These are phyloP conservation scores for Tuberolachnus salignus DNA, from an alignment of 2,888 invertebrate genomes.

Conservation along the genomic window DNA sequence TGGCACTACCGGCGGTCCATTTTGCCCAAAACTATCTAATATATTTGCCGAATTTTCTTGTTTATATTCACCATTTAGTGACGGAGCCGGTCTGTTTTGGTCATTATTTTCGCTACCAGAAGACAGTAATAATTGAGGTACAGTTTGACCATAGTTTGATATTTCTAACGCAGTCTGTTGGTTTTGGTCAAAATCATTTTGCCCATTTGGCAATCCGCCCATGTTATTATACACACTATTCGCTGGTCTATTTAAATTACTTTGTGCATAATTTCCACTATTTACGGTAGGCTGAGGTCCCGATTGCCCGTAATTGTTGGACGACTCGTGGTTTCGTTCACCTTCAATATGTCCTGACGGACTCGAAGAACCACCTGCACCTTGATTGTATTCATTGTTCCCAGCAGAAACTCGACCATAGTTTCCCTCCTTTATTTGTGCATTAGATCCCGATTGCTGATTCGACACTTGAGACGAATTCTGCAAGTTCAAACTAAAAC, in stretches of 20 bases:
- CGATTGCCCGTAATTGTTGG: not conserved
- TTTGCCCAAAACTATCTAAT: not conserved
- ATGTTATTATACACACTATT: not conserved
- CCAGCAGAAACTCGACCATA: not conserved
- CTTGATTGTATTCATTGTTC: not conserved
- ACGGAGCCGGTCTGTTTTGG: not conserved
- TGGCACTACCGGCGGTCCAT: not conserved
- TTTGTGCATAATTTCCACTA: not conserved
- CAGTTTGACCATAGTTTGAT: not conserved
- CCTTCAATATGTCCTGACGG: not conserved
- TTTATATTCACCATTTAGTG: not conserved
- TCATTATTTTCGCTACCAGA: not conserved
- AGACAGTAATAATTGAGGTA: not conserved
- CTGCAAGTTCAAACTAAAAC: not conserved
- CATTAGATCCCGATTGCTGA: not conserved
- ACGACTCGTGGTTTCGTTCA: not conserved
- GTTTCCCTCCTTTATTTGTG: not conserved
- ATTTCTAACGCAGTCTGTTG: too few species aligned
- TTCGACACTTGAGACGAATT: not conserved
- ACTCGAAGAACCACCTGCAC: not conserved
- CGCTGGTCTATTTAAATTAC: not conserved
- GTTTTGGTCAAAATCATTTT: not conserved
- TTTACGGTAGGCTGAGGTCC: not conserved
- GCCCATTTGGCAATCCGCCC: not conserved
- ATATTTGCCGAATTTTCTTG: not conserved